These are phyloP conservation scores for Anguilla pacifica DNA, from an alignment of 2,797 vertebrate genomes.

Conservation along the genomic window DNA sequence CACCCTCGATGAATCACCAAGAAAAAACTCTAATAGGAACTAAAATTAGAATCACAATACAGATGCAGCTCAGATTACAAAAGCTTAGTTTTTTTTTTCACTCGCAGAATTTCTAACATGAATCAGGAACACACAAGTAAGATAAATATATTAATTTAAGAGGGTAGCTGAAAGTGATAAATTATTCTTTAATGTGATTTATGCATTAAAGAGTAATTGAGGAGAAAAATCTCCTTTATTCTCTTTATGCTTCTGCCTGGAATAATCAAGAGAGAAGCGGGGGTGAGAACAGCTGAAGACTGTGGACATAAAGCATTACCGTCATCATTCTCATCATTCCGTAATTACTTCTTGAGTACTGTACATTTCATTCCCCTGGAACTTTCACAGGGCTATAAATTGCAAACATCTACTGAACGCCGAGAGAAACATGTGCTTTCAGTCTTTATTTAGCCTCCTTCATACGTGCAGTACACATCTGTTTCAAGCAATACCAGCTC, in stretches of 20 bases:
- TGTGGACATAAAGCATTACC: neutral
- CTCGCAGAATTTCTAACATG: neutral
- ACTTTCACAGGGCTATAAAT: neutral
- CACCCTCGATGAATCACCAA: too few relatives aligned
- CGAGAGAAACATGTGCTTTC: neutral
- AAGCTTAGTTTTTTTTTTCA: neutral
- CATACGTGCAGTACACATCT: neutral
- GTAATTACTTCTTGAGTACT: neutral
- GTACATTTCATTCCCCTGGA: neutral
- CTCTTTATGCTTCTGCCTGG: neutral
- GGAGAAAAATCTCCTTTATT: neutral
- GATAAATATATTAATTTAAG: neutral
- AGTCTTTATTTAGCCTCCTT: neutral
- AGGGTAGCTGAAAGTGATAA: neutral
- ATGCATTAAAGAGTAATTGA: conserved; percentile 19
- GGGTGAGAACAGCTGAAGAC: too few relatives aligned
- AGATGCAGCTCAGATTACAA: neutral
- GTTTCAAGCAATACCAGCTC: neutral
- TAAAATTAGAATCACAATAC: conserved; percentile 12
- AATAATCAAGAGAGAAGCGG: neutral
- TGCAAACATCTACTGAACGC: neutral
- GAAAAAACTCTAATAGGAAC: neutral
- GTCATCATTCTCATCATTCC: neutral
- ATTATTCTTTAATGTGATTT: neutral
- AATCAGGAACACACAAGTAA: neutral